A percentile compares a stretch with the other conserved stretches of the same genome.
Conservation (phyloP, 2,113 vertebrate species). For the Patagioenas fasciata region DNA sequence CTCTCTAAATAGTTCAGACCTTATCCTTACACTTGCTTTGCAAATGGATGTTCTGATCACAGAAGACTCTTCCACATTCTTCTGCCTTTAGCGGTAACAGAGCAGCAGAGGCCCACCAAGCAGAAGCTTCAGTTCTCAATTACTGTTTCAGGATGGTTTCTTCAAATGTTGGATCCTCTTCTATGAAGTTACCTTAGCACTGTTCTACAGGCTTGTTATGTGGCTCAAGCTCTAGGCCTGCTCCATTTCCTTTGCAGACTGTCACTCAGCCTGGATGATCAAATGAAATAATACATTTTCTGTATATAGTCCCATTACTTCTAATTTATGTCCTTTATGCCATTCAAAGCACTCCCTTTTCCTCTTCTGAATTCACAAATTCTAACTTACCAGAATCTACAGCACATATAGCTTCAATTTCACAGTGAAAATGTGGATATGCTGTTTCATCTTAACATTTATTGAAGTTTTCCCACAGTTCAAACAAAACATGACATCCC, state of each 20-base stretch:
- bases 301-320: neutral
- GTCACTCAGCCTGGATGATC: neutral
- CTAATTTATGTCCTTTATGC: neutral
- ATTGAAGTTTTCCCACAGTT: slow-evolving; percentile 67
- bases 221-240: neutral
- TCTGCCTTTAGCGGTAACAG: neutral
- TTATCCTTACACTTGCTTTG: neutral
- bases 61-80: neutral
- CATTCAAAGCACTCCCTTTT: neutral
- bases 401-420: neutral
- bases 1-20: neutral
- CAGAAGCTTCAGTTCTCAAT: neutral
- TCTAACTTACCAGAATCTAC: neutral
- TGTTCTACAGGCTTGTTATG: fast-evolving
- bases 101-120: neutral
- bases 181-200: neutral
- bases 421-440: slow-evolving; percentile 5
- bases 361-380: neutral
- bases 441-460: slow-evolving; percentile 62
- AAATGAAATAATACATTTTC: neutral
- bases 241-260: neutral
- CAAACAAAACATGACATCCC: slow-evolving; percentile 53
- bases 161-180: neutral
- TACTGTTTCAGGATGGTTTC: neutral
- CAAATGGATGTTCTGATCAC: neutral